phyloP scores from a whole-genome alignment of 2,888 invertebrate species.

The Aromia moschata region DNA sequence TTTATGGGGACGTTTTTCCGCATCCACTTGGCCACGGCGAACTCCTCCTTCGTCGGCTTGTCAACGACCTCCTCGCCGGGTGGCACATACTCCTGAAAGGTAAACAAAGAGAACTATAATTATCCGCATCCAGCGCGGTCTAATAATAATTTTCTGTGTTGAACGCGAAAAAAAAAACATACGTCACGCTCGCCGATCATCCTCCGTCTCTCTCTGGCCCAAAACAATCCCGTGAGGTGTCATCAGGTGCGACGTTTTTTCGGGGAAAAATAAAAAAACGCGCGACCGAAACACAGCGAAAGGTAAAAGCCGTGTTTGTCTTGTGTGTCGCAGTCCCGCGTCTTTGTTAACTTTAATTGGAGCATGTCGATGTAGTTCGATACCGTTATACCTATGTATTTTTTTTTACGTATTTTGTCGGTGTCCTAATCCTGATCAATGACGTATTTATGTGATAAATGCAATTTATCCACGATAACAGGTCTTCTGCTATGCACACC shows the following conservation, averaged over 20 bases:
- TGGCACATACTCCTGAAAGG: slow-evolving; percentile 62
- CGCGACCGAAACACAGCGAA: not conserved
- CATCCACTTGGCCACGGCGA: slow-evolving; percentile 92
- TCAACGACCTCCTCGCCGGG: slow-evolving; percentile 68
- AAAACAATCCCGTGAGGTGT: slow-evolving; percentile 7
- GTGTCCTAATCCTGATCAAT: too few relatives aligned
- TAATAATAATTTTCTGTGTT: slow-evolving; percentile 13
- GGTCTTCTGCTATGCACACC: too few relatives aligned
- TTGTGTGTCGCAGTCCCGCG: not conserved
- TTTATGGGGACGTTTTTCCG: slow-evolving; percentile 93
- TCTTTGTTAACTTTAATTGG: slow-evolving; percentile 1
- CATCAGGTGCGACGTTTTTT: not conserved
- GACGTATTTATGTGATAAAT: too few relatives aligned
- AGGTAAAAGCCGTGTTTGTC: slow-evolving; percentile 5
- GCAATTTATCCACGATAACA: too few relatives aligned
- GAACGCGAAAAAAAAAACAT: not conserved
- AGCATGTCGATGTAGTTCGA: slow-evolving; percentile 3
- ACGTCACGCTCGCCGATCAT: slow-evolving; percentile 9
- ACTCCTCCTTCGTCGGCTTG: slow-evolving; percentile 90
- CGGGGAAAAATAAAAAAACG: not conserved
- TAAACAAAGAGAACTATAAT: slow-evolving; percentile 27
- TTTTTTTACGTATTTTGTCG: too few relatives aligned
- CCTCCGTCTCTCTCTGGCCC: slow-evolving; percentile 12
- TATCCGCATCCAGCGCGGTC: slow-evolving; percentile 14
- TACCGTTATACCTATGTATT: slow-evolving; percentile 15